phyloP scores from a whole-genome alignment of 1,140 invertebrate species.

The Euwallacea similis region DNA sequence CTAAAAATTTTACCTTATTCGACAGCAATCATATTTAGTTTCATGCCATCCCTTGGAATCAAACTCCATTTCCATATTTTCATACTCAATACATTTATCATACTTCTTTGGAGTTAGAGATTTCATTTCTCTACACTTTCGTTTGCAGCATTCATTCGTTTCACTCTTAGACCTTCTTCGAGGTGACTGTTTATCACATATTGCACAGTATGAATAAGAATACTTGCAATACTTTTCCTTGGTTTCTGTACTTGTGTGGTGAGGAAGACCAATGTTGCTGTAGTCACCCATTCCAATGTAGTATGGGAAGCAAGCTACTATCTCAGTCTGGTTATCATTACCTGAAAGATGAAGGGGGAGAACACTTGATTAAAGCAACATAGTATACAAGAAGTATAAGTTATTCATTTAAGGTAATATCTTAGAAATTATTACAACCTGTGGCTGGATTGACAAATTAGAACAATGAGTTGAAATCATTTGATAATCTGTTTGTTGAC shows the following conservation, averaged over 20 bases:
- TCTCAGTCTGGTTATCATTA: too few relatives aligned
- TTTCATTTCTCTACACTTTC: conserved; percentile 49
- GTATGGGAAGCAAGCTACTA: too few relatives aligned
- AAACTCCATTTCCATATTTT: conserved; percentile 52
- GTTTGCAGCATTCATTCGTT: conserved; percentile 47
- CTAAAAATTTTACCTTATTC: conserved; percentile 30
- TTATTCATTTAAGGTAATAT: too few relatives aligned
- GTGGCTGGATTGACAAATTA: too few relatives aligned
- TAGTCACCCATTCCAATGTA: conserved; percentile 5
- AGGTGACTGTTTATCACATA: conserved; percentile 49
- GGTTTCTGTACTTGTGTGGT: conserved; percentile 17
- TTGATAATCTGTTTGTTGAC: too few relatives aligned
- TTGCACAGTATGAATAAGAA: conserved; percentile 50
- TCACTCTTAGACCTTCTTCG: conserved; percentile 49
- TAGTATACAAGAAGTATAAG: too few relatives aligned
- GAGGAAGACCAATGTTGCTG: conserved; percentile 10
- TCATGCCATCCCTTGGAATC: conserved; percentile 42
- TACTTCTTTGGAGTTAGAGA: conserved; percentile 49
- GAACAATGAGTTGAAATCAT: too few relatives aligned
- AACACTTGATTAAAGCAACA: too few relatives aligned
- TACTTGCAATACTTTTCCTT: conserved; percentile 44
- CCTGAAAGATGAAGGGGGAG: too few relatives aligned
- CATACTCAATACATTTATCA: conserved; percentile 45
- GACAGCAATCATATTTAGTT: conserved; percentile 41
- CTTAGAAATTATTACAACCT: too few relatives aligned